These are phyloP conservation scores for Protodeltote pygarga DNA, from an alignment of 2,888 invertebrate species.

Conservation along the genomic window DNA sequence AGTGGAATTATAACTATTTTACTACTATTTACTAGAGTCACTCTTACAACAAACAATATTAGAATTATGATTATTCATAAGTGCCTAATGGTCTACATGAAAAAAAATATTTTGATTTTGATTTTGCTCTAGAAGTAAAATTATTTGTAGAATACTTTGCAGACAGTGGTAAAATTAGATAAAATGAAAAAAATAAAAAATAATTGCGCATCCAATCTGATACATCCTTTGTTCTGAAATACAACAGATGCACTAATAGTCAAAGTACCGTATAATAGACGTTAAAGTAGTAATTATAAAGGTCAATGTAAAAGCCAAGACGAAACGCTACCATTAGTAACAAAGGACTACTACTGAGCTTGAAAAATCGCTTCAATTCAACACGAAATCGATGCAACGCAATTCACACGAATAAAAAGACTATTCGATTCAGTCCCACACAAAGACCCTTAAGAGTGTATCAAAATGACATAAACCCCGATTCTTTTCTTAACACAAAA, in stretches of 20 bases:
- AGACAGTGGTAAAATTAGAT: background rate
- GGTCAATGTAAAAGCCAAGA: constrained; percentile 63
- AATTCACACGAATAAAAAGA: constrained; percentile 78
- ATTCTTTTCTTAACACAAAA: constrained; percentile 74
- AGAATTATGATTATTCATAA: no score
- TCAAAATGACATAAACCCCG: constrained; percentile 86
- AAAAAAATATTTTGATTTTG: no score
- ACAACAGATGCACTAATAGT: constrained; percentile 45
- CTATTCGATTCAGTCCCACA: constrained; percentile 70
- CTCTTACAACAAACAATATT: no score
- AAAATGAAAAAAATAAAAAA: background rate
- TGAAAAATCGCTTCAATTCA: constrained; percentile 86
- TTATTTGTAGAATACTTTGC: no score
- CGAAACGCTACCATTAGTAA: constrained; percentile 72
- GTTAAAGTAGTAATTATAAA: constrained; percentile 70
- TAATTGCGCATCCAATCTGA: constrained; percentile 17
- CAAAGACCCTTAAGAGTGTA: constrained; percentile 82
- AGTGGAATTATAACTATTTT: no score
- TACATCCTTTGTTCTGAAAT: constrained; percentile 33
- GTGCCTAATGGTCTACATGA: no score
- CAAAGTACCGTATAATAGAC: constrained; percentile 55
- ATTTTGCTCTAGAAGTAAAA: no score
- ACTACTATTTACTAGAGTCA: no score
- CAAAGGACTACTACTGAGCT: constrained; percentile 83
- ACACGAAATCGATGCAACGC: constrained; percentile 71